Evolutionary conservation across 2,113 vertebrate species (phyloP), one percentile per base, ranked within the genome.

Genomic region (Oenanthe oenanthe): DNA sequence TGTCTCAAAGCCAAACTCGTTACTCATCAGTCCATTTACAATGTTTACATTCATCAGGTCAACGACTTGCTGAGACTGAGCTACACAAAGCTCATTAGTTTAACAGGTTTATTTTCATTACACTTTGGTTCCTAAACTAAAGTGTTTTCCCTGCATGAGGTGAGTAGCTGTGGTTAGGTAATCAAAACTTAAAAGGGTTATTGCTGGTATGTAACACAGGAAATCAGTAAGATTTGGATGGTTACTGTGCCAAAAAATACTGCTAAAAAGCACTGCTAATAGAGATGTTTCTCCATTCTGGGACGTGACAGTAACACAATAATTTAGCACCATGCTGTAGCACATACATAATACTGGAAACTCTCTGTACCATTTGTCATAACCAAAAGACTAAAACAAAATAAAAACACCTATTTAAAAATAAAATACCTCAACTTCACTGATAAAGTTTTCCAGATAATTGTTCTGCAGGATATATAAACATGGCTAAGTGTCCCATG

Each of bases 41-140:
- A 22, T 29, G 32, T 38, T 95, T 83, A 54, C 28, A 36, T 83
- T 91, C 71, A 86, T 60, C 78, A 70, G 83, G 68, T 74, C 81
- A 91, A 45, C 6, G 63, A 75, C 90, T 76, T 87, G 81, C 66
- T 90, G 57, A 82, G 68, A 60, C 28, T 22, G 58, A 89, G 29
- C 20, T 38, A n/a, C 58, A 71, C 43, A 90, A 88, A 86, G 54
- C 54, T 88, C 70, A 26, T 94, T 75, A 87, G 38, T 73, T 91
- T 78, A 93, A 66, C 47, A 86, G 65, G 68, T 90, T 96, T 95
- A 78, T 94, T 96, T 96, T 78, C 80, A 54, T 73, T 93, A 86
- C 51, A 54, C 67, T 94, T 90, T 12, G 26, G 62, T 93, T 90
- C 42, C 87, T 73, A 72, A 79, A 71, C 65, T 63, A 40, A 87